Percentiles rank a stretch among this genome's conserved stretches.
Evolutionary conservation across 2,888 invertebrate species (phyloP).

Genomic region (Amorpha juglandis): DNA sequence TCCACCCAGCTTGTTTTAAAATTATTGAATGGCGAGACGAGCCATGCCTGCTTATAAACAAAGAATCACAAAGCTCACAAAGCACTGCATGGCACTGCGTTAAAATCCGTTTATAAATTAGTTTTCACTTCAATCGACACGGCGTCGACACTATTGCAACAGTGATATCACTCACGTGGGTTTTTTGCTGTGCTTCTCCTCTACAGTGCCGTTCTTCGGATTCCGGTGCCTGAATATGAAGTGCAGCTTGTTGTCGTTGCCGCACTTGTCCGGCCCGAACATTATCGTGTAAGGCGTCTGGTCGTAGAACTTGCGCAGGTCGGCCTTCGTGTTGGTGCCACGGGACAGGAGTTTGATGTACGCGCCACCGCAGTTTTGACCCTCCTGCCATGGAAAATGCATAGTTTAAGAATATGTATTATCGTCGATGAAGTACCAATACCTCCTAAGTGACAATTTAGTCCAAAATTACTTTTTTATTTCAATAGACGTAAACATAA

Average conservation of each 20-base stretch:
- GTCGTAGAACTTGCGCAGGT: slow-evolving; percentile 94
- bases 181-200: slow-evolving; percentile 98
- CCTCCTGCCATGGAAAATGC: slow-evolving; percentile 86
- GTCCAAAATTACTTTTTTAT: too few species aligned
- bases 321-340: slow-evolving; percentile 83
- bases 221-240: slow-evolving; percentile 98
- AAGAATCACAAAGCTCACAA: too few species aligned
- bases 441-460: too few species aligned
- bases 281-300: slow-evolving; percentile 99
- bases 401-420: background rate
- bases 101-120: too few species aligned
- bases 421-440: too few species aligned
- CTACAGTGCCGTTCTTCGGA: slow-evolving; percentile 93
- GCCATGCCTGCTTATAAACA: too few species aligned
- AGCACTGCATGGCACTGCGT: too few species aligned
- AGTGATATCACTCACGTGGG: slow-evolving; percentile 84
- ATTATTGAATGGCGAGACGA: too few species aligned
- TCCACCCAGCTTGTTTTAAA: too few species aligned
- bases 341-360: slow-evolving; percentile 96
- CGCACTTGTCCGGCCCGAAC: slow-evolving; percentile 99
- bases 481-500: too few species aligned
- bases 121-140: too few species aligned
- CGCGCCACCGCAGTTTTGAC: slow-evolving; percentile 99
- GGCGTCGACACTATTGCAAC: background rate
- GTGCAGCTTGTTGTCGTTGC: slow-evolving; percentile 96